Percentiles rank a stretch among this genome's conserved stretches.
phyloP scores from a whole-genome alignment of 2,113 vertebrate species.

The Periophthalmus modestus region DNA sequence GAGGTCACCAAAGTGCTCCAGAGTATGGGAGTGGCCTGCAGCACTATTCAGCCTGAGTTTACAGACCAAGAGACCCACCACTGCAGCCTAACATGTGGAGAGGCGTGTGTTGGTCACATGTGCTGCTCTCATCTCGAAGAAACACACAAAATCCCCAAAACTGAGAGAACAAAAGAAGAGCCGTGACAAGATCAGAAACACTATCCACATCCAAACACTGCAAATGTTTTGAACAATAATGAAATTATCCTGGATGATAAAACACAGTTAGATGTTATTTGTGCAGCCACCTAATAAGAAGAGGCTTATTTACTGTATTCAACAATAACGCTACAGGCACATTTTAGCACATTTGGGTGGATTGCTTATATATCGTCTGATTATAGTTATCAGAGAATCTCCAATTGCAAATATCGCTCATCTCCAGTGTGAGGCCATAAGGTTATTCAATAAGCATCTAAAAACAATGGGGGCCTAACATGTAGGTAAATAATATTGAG shows the following conservation, averaged over 20 bases:
- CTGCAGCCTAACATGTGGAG: conserved; percentile 72
- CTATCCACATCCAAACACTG: conserved; percentile 62
- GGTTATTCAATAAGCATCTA: too few species aligned
- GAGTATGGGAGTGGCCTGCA: conserved; percentile 66
- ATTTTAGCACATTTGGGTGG: too few species aligned
- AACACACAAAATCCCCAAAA: conserved; percentile 2
- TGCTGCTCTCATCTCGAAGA: conserved; percentile 64
- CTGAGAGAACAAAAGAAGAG: conserved; percentile 38
- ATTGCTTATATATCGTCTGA: not conserved
- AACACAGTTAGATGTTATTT: not conserved
- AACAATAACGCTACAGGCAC: too few species aligned
- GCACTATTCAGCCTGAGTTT: conserved; percentile 80
- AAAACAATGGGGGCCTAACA: too few species aligned
- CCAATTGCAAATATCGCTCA: too few species aligned
- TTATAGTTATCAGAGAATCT: too few species aligned
- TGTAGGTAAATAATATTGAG: too few species aligned
- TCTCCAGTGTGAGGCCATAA: too few species aligned
- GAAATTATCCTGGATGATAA: not conserved
- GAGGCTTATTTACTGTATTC: not conserved
- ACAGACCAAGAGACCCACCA: not conserved
- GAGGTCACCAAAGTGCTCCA: conserved; percentile 66
- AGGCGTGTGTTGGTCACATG: conserved; percentile 63
- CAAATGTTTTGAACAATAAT: not conserved
- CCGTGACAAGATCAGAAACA: conserved; percentile 22
- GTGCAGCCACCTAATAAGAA: not conserved